A percentile compares a stretch with the other conserved stretches of the same genome.
phyloP scores from a whole-genome alignment of 2,888 invertebrate species.

The Nymphalis polychloros region DNA sequence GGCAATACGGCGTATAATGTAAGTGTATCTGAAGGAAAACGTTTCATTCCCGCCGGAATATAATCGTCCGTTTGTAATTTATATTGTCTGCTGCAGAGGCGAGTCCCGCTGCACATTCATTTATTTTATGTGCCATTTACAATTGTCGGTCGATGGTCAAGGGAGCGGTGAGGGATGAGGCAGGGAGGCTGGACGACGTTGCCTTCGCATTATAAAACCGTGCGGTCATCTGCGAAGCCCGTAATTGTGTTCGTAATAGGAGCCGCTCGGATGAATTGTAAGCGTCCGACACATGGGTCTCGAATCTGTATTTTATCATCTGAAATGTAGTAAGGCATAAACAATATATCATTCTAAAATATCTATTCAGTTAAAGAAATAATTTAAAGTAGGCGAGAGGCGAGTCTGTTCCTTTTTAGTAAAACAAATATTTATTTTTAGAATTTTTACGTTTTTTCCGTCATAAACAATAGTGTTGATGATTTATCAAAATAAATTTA shows the following conservation, averaged over 20 bases:
- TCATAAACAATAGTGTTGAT: too few species aligned
- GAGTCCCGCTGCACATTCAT: conserved; percentile 83
- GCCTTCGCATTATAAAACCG: conserved; percentile 82
- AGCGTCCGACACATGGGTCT: conserved; percentile 56
- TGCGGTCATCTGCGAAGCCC: conserved; percentile 81
- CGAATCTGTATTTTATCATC: conserved; percentile 23
- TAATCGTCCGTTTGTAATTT: conserved; percentile 83
- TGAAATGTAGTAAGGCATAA: not conserved
- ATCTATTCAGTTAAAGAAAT: not conserved
- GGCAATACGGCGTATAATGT: conserved; percentile 53
- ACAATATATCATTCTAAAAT: not conserved
- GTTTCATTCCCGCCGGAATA: conserved; percentile 81
- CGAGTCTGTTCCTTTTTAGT: too few species aligned
- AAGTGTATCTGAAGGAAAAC: conserved; percentile 78
- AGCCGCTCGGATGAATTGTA: conserved; percentile 71
- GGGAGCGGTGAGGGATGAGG: conserved; percentile 68
- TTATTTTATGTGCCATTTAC: conserved; percentile 84
- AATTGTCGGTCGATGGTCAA: conserved; percentile 84
- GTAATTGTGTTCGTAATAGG: conserved; percentile 80
- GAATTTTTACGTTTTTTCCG: too few species aligned
- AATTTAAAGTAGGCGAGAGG: too few species aligned
- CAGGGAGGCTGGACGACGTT: conserved; percentile 60
- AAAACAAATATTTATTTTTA: too few species aligned
- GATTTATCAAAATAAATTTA: too few species aligned
- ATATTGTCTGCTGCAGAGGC: conserved; percentile 83